Base-by-base conservation (phyloP, 2,113 vertebrate species). In the Cyprinodon brontotheroides region DNA sequence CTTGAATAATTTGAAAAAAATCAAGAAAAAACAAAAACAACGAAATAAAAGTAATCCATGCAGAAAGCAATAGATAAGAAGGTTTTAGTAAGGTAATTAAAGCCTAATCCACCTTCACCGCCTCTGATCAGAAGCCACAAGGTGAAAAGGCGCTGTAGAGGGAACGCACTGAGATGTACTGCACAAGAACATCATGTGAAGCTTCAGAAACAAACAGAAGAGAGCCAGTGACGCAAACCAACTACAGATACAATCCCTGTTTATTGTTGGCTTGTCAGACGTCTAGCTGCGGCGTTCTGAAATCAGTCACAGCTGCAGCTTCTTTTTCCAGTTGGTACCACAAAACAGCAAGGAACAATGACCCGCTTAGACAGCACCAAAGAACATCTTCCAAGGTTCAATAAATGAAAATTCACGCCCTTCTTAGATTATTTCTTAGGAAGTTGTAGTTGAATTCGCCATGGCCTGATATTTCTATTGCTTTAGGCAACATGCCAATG, bases 261-360 rank as follows among this genome's bases (percentile, higher is more conserved):
- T 78, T 20, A 20, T 48, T 75, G 60, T 80, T 88, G 67, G 61
- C 57, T 81, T 65, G 70, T 68, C 73, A 79, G 70, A 79, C 81
- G 75, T 14, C 0, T 7, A 71, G 77, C 57, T 70, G 64, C 66
- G 66, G 68, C 50, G 59, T 83, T 78, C 77, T 78, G 69, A 78
- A 82, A 80, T 72, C 53, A 7, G 60, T 75, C 70, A 65, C 72
- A 83, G 79, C 66, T 72, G 77, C 66, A 72, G 80, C 68, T 60
- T 68, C 62, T n/a, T 59, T 79, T 72, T 57, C 47, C 8, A 2
- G 22, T 48, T 71, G 61, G 81, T 68, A 53, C 74, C 70, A 84
- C 65, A 64, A 71, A 65, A 70, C 67, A 75, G 65, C 36, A 12
- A 74, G 47, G 62, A 83, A 74, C 80, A 85, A 85, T 50, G 48